Evolutionary conservation across 2,888 invertebrate genomes (phyloP).

Genomic region (Thereva nobilitata): DNA sequence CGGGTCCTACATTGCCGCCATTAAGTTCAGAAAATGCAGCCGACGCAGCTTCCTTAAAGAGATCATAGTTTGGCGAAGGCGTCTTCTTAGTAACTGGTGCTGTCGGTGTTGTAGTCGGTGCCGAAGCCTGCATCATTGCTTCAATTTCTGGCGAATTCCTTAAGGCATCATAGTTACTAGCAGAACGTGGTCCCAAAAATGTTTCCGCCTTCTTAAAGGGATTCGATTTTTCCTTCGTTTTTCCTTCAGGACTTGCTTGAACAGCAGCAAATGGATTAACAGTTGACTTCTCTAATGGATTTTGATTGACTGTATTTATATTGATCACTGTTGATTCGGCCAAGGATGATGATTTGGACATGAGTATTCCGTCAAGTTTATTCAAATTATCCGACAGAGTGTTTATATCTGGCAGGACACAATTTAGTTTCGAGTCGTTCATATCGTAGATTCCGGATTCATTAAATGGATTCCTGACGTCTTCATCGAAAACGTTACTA

Average conservation of each 20-base stretch:
- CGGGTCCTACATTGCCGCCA: slow-evolving; percentile 13
- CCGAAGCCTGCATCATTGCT: slow-evolving; percentile 15
- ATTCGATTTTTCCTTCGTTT: slow-evolving; percentile 28
- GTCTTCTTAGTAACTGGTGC: slow-evolving; percentile 14
- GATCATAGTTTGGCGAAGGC: slow-evolving; percentile 33
- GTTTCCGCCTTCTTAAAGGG: slow-evolving; percentile 36
- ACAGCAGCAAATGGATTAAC: slow-evolving; percentile 17
- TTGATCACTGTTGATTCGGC: background rate
- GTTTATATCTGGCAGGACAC: slow-evolving; percentile 32
- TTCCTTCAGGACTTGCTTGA: slow-evolving; percentile 1
- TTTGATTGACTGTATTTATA: background rate
- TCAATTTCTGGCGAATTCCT: slow-evolving; percentile 39
- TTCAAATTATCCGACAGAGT: slow-evolving; percentile 37
- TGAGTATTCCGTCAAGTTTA: slow-evolving; percentile 37
- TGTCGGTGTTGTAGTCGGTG: background rate
- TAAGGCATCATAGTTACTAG: slow-evolving; percentile 37
- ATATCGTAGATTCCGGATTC: slow-evolving; percentile 34
- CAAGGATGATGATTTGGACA: slow-evolving; percentile 2
- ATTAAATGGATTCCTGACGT: slow-evolving; percentile 37
- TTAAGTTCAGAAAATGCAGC: slow-evolving; percentile 43
- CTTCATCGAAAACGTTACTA: slow-evolving; percentile 22
- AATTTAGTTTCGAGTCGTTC: slow-evolving; percentile 21
- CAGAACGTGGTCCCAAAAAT: slow-evolving; percentile 27
- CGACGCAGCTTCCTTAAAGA: slow-evolving; percentile 42
- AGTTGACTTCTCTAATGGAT: background rate